Base-by-base conservation (phyloP, 2,113 vertebrate genomes). In the Hyperoodon ampullatus region DNA sequence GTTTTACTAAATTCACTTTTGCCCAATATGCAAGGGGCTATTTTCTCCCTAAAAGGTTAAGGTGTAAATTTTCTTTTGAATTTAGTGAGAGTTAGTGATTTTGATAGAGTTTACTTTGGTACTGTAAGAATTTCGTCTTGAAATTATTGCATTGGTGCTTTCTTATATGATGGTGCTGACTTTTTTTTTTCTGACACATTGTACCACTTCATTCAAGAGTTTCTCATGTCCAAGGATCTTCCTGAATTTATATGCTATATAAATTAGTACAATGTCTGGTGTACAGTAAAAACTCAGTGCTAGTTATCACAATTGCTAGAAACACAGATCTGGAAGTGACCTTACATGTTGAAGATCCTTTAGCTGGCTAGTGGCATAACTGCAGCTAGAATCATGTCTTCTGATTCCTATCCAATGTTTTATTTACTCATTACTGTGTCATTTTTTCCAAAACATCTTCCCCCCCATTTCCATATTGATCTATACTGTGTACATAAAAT, bases 1-100 rank as follows among this genome's bases (percentile, higher is more conserved):
- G 10, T 83, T 89, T 93, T 89, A 89, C 19, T 33, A 78, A 88
- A 88, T 77, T 91, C 18, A 42, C 61, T 77, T 75, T 42, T 75
- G 55, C 33, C 19, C 50, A 58, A 14, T 65, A 68, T 63, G 11
- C 30, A 87, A 81, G 39, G 23, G 60, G 3, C 10, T 84, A 2
- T 77, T 96, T 95, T 85, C 35, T 80, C 33, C 39, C 53, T 55
- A 19, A 61, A 61, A n/a, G 7, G 8, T 68, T 68, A 72, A 84
- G 39, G 30, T 60, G 1, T 78, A 44, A 72, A 58, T 44, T 33
- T 88, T 70, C 26, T 39, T 92, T 78, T 60, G 63, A 78, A 58
- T 80, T 93, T 23, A 90, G 3, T 66, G 35, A 24, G 14, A 78
- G 26, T 78, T 35, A 83, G 13, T 60, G 13, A 44, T 53, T 80